Evolutionary conservation across 1,140 invertebrate genomes (phyloP).

Genomic region (Melitaea cinxia): DNA sequence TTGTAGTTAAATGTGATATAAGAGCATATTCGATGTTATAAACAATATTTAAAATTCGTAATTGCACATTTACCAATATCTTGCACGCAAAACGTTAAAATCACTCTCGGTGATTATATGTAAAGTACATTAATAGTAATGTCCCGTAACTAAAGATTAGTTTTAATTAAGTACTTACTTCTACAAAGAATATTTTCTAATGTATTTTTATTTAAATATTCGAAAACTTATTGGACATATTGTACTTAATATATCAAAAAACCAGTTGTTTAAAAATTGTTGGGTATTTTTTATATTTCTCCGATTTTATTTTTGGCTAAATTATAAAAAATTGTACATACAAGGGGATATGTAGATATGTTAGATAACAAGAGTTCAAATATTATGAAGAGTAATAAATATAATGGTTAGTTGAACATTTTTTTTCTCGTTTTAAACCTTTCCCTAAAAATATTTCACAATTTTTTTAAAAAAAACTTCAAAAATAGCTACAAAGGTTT

Average conservation of each 20-base stretch:
- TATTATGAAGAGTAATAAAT: slow-evolving; percentile 77
- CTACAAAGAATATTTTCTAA: slow-evolving; percentile 29
- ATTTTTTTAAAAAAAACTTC: too few species aligned
- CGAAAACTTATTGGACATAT: slow-evolving; percentile 39
- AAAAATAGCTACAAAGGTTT: too few species aligned
- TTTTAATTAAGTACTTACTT: slow-evolving; percentile 40
- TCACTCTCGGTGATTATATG: slow-evolving; percentile 17
- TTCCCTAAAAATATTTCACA: too few species aligned
- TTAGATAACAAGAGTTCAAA: slow-evolving; percentile 79
- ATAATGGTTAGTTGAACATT: slow-evolving; percentile 74
- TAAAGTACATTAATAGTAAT: slow-evolving; percentile 34
- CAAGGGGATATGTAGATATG: slow-evolving; percentile 75
- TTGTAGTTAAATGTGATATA: slow-evolving; percentile 33
- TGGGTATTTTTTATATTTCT: slow-evolving; percentile 72
- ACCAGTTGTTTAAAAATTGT: slow-evolving; percentile 62
- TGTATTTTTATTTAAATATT: slow-evolving; percentile 24
- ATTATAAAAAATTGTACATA: slow-evolving; percentile 71
- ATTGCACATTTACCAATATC: slow-evolving; percentile 34
- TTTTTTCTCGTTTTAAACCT: slow-evolving; percentile 34
- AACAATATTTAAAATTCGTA: slow-evolving; percentile 25
- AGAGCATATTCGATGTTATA: slow-evolving; percentile 19
- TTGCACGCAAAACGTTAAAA: slow-evolving; percentile 27
- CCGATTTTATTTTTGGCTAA: slow-evolving; percentile 70
- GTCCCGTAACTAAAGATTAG: slow-evolving; percentile 32
- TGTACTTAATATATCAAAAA: slow-evolving; percentile 55